phyloP scores from a whole-genome alignment of 2,113 vertebrate genomes.

The Chlorocebus sabaeus region DNA sequence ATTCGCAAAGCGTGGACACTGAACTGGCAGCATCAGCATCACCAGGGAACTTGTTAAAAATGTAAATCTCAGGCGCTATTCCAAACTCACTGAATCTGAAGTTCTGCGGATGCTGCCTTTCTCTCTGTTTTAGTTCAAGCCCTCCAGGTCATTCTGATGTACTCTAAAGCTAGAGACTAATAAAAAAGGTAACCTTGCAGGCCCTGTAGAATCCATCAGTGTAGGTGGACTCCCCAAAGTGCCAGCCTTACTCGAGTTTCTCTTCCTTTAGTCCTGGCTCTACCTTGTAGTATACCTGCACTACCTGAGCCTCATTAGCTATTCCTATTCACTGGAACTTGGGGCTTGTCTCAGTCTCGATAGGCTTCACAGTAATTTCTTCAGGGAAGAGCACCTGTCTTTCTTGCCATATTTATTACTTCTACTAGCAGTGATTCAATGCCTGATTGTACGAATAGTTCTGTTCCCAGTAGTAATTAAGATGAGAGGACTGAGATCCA shows the following conservation, averaged over 20 bases:
- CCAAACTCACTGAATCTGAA: background rate
- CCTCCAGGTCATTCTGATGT: background rate
- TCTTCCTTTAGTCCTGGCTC: background rate
- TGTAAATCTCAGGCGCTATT: background rate
- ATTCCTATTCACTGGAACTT: background rate
- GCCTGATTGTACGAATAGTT: background rate
- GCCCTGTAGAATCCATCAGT: background rate
- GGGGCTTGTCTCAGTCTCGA: background rate
- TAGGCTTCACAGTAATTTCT: background rate
- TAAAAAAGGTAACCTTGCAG: too few relatives aligned
- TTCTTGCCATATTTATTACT: background rate
- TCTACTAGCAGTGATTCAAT: background rate
- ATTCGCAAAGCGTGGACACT: background rate
- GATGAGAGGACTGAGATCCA: background rate
- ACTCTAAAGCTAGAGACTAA: background rate
- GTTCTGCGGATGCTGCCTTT: background rate
- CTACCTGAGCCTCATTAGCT: background rate
- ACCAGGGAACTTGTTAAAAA: background rate
- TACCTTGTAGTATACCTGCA: background rate
- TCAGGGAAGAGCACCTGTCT: background rate
- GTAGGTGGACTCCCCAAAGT: background rate
- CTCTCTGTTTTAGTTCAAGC: background rate
- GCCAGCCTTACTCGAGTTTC: background rate
- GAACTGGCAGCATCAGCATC: background rate
- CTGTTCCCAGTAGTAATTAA: background rate